Conservation (phyloP, 2,888 invertebrate species). For the Ormyrus pomaceus region DNA sequence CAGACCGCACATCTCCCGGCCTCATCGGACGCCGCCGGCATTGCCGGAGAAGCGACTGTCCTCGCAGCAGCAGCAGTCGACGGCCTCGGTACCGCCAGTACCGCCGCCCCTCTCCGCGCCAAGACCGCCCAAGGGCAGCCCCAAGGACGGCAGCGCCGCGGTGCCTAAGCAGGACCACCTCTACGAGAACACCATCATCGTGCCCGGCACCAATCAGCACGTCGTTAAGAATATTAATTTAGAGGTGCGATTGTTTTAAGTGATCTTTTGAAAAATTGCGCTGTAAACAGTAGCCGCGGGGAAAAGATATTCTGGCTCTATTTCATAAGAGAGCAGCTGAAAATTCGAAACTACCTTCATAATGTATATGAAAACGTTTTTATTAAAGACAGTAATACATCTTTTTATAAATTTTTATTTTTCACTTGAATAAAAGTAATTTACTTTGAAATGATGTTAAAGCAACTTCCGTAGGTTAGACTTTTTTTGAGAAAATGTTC, state of each 20-base stretch:
- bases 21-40: constrained; percentile 62
- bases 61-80: constrained; percentile 44
- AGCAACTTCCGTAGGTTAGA: no score
- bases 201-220: constrained; percentile 74
- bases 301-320: no score
- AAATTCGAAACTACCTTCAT: no score
- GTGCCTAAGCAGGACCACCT: constrained; percentile 75
- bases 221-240: constrained; percentile 73
- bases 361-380: background rate
- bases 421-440: no score
- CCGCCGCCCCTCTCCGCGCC: constrained; percentile 71
- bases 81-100: constrained; percentile 65
- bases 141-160: constrained; percentile 59
- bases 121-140: constrained; percentile 67
- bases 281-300: no score
- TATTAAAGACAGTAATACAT: background rate
- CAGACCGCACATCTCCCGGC: constrained; percentile 59
- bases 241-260: constrained; percentile 58
- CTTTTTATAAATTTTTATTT: no score
- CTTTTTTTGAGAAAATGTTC: no score
- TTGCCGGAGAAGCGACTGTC: constrained; percentile 66
- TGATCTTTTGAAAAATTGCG: no score
- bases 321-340: no score
- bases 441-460: no score
- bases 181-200: constrained; percentile 77